A percentile compares a stretch with the other conserved stretches of the same genome.
These are phyloP conservation scores for Labeo catla DNA, from an alignment of 2,113 vertebrate genomes.

Conservation along the genomic window DNA sequence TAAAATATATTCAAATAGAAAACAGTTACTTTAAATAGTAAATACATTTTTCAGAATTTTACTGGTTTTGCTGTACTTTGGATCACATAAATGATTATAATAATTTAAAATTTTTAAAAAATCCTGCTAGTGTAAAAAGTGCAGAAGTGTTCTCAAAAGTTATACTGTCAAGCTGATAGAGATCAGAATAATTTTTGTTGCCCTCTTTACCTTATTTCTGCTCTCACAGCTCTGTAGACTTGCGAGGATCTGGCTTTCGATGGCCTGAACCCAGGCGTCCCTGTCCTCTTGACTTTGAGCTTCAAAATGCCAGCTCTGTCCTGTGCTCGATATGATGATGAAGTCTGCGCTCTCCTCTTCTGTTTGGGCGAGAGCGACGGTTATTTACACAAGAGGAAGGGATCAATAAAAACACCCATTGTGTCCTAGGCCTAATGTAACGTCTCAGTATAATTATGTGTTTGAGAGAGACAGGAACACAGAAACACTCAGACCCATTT, in stretches of 20 bases:
- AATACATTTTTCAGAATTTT: too few species aligned
- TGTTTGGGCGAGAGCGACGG: constrained; percentile 59
- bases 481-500: constrained; percentile 26
- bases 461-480: constrained; percentile 37
- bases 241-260: constrained; percentile 96
- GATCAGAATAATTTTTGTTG: not conserved
- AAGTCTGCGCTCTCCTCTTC: constrained; percentile 95
- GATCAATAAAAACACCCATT: constrained; percentile 22
- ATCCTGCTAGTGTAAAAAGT: not conserved
- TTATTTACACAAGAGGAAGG: constrained; percentile 27
- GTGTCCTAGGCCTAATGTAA: constrained; percentile 35
- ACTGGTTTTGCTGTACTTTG: too few species aligned
- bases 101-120: too few species aligned
- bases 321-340: constrained; percentile 92
- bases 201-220: constrained; percentile 87
- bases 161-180: not conserved
- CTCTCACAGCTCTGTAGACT: constrained; percentile 96
- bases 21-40: too few species aligned
- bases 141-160: not conserved
- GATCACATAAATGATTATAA: too few species aligned
- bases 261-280: constrained; percentile 93
- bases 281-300: constrained; percentile 90
- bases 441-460: constrained; percentile 44
- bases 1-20: too few species aligned
- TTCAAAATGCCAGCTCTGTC: constrained; percentile 97